Percentiles rank a stretch among this genome's conserved stretches.
These are phyloP conservation scores for Hippocampus kuda DNA, from an alignment of 2,797 vertebrate species.

Conservation along the genomic window DNA sequence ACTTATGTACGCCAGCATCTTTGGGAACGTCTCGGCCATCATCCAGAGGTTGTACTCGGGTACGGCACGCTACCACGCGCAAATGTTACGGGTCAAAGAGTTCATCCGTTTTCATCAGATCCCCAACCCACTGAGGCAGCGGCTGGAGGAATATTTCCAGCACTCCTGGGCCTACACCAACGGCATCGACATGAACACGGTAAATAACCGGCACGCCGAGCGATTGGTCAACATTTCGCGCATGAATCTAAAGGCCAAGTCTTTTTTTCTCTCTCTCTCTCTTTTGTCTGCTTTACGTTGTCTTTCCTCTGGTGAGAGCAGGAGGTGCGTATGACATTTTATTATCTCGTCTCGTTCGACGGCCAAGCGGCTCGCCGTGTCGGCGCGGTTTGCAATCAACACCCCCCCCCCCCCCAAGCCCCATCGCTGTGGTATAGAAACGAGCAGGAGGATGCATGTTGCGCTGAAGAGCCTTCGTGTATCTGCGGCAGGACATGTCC, in stretches of 20 bases:
- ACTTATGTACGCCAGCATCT: conserved; percentile 98
- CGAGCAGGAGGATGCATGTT: not conserved
- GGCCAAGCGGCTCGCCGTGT: not conserved
- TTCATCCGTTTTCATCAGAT: conserved; percentile 99
- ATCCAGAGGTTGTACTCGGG: conserved; percentile 97
- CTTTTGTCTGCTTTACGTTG: conserved; percentile 78
- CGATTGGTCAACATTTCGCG: not conserved
- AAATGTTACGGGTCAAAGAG: conserved; percentile 96
- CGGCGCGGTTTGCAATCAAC: not conserved
- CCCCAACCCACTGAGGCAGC: conserved; percentile 90
- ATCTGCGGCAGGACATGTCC: not conserved
- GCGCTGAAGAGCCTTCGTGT: not conserved
- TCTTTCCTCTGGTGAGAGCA: conserved; percentile 86
- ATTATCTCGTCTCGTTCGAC: not conserved
- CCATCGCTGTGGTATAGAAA: not conserved
- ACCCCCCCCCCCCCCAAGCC: not conserved
- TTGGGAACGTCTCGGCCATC: conserved; percentile 98
- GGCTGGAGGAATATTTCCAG: conserved; percentile 97
- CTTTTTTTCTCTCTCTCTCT: conserved; percentile 65
- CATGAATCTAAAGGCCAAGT: conserved; percentile 18
- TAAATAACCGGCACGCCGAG: conserved; percentile 56
- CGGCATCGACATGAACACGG: conserved; percentile 99
- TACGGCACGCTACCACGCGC: conserved; percentile 94
- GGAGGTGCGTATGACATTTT: conserved; percentile 78
- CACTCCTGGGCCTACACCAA: conserved; percentile 99